Evolutionary conservation across 2,888 invertebrate species (phyloP).

Genomic region (Cabera pusaria): DNA sequence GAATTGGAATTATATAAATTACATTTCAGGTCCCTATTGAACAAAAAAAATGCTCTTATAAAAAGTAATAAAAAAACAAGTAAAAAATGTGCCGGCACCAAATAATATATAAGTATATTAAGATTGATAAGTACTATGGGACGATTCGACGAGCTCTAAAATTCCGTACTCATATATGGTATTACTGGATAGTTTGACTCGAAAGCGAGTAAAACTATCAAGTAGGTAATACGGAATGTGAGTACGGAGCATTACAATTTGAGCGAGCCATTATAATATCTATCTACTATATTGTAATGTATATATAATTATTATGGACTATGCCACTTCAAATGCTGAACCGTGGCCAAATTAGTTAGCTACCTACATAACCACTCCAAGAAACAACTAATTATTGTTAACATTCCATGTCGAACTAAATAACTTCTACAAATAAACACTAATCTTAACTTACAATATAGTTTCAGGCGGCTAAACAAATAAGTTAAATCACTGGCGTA

Average conservation of each 20-base stretch:
- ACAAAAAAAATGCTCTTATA: too few species aligned
- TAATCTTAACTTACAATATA: slow-evolving; percentile 14
- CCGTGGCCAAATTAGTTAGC: background rate
- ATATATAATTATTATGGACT: slow-evolving; percentile 2
- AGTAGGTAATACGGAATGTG: too few species aligned
- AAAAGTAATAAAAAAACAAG: background rate
- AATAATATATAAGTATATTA: too few species aligned
- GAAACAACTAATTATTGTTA: slow-evolving; percentile 3
- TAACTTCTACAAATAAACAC: slow-evolving; percentile 1
- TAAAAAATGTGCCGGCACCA: too few species aligned
- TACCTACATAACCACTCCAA: slow-evolving; percentile 1
- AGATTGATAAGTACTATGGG: too few species aligned
- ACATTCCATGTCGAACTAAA: slow-evolving; percentile 9
- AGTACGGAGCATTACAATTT: too few species aligned
- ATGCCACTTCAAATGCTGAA: slow-evolving; percentile 1
- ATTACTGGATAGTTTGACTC: too few species aligned
- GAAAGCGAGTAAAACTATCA: too few species aligned
- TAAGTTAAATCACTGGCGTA: slow-evolving; percentile 13
- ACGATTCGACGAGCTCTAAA: slow-evolving; percentile 1
- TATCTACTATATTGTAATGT: too few species aligned
- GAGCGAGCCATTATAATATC: too few species aligned
- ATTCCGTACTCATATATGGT: background rate
- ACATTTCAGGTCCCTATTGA: slow-evolving; percentile 52
- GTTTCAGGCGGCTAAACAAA: slow-evolving; percentile 15
- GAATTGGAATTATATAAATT: slow-evolving; percentile 56